phyloP scores from a whole-genome alignment of 2,113 vertebrate species.

The Malaclemys terrapin region DNA sequence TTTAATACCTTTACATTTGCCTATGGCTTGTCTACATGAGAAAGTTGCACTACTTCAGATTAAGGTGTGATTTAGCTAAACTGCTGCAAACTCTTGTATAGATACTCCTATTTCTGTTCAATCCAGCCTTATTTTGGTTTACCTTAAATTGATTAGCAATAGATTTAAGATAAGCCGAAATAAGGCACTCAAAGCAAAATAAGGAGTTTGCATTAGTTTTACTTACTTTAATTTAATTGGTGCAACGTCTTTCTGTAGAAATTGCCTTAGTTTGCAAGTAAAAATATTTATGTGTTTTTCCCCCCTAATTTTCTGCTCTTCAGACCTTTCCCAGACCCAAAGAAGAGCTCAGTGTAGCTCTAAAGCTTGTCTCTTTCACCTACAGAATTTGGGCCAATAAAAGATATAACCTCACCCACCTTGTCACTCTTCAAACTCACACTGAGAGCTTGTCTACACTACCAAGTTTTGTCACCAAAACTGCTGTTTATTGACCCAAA shows the following conservation, averaged over 20 bases:
- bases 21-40: background rate
- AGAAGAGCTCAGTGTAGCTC: background rate
- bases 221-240: background rate
- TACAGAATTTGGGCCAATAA: background rate
- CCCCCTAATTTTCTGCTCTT: background rate
- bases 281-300: background rate
- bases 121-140: background rate
- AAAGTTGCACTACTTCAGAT: background rate
- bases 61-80: background rate
- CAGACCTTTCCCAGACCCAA: background rate
- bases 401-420: background rate
- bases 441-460: background rate
- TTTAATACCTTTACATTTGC: background rate
- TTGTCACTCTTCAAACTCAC: background rate
- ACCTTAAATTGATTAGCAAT: background rate
- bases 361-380: background rate
- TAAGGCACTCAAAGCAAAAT: background rate
- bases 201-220: background rate
- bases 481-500: too few relatives aligned
- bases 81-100: background rate
- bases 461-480: too few relatives aligned
- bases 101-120: background rate
- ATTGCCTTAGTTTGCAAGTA: background rate
- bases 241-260: background rate
- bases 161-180: background rate